A percentile compares a stretch with the other conserved stretches of the same genome.
phyloP scores from a whole-genome alignment of 2,888 invertebrate genomes.

The Drosophila rubida region DNA sequence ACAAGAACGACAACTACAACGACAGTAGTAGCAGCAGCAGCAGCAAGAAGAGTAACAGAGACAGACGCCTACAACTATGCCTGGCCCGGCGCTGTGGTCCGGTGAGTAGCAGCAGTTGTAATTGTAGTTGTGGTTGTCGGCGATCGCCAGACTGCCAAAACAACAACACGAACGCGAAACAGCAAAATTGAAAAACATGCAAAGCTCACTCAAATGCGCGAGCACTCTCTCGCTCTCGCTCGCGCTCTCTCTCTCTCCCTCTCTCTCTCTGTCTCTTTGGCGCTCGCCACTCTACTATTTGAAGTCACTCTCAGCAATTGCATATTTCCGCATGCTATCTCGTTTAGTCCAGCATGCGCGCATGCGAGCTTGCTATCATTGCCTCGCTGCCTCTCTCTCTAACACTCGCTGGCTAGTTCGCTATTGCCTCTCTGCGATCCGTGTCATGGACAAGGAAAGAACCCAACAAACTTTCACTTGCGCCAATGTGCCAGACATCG shows the following conservation, averaged over 20 bases:
- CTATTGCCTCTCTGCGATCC: constrained; percentile 42
- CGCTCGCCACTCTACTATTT: constrained; percentile 2
- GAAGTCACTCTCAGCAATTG: constrained; percentile 38
- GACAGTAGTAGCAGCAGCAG: constrained; percentile 7
- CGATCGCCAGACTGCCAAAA: constrained; percentile 28
- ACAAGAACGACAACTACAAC: background rate
- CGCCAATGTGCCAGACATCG: constrained; percentile 25
- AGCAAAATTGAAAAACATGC: background rate
- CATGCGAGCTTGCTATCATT: constrained; percentile 23
- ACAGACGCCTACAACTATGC: constrained; percentile 83
- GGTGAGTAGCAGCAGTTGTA: constrained; percentile 80
- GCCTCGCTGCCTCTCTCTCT: constrained; percentile 17
- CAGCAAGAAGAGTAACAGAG: constrained; percentile 36
- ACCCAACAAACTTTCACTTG: constrained; percentile 76
- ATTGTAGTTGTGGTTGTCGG: background rate
- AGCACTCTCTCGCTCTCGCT: constrained; percentile 17
- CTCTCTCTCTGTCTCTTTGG: constrained; percentile 25
- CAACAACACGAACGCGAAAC: constrained; percentile 6
- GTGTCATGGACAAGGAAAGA: constrained; percentile 70
- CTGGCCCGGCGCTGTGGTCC: constrained; percentile 85
- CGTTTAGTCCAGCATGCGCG: constrained; percentile 29
- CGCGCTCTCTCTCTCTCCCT: constrained; percentile 28
- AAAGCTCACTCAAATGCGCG: constrained; percentile 30
- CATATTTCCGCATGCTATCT: constrained; percentile 68
- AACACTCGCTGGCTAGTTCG: background rate